Conservation (phyloP, 2,113 vertebrate species). For the Erpornis zantholeuca region DNA sequence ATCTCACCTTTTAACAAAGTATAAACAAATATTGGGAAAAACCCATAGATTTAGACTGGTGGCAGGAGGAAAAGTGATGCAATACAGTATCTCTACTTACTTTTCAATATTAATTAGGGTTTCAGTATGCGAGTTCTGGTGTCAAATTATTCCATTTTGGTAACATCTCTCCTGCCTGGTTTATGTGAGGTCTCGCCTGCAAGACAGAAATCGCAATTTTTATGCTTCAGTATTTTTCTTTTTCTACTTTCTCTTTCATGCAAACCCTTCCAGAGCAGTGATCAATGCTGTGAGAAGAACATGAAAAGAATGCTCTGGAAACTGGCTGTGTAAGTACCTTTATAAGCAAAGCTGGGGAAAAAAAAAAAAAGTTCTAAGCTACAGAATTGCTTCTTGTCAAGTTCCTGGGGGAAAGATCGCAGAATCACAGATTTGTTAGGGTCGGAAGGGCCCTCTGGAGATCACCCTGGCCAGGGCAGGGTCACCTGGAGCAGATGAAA, state of each 20-base stretch:
- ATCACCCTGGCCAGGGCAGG: not conserved
- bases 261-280: not conserved
- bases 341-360: fast-evolving
- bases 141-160: not conserved
- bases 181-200: not conserved
- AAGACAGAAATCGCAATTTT: not conserved
- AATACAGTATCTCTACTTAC: not conserved
- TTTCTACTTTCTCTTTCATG: not conserved
- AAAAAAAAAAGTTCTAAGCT: not conserved
- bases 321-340: not conserved
- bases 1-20: not conserved
- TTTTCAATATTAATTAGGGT: not conserved
- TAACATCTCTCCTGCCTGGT: not conserved
- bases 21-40: not conserved
- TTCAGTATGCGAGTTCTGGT: not conserved
- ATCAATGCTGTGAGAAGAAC: not conserved
- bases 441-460: not conserved
- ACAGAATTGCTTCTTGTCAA: no score
- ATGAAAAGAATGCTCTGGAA: not conserved
- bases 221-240: not conserved
- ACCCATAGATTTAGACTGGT: not conserved
- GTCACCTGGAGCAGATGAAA: not conserved
- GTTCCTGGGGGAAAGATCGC: not conserved
- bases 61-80: not conserved
- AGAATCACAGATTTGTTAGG: not conserved